Evolutionary conservation across 2,888 invertebrate genomes (phyloP).

Genomic region (Acronicta psi): DNA sequence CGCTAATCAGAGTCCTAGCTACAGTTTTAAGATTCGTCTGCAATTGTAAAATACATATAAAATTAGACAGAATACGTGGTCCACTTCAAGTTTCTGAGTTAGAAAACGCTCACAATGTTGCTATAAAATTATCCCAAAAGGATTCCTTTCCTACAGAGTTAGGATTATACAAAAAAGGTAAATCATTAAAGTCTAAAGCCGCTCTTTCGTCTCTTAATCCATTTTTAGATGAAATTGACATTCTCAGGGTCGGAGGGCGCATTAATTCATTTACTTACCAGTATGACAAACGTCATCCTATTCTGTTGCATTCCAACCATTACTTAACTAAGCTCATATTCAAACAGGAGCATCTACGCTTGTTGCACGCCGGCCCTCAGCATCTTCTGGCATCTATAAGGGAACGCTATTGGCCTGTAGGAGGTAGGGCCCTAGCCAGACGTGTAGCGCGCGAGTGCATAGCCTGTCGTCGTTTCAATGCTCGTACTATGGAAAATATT

Average conservation of each 20-base stretch:
- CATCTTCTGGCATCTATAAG: slow-evolving; percentile 5
- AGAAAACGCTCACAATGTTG: slow-evolving; percentile 4
- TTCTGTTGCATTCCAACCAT: background rate
- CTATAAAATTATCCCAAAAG: slow-evolving; percentile 2
- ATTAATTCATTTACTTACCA: slow-evolving; percentile 2
- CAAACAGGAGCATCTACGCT: background rate
- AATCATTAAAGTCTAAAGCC: slow-evolving; percentile 13
- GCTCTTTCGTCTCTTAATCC: slow-evolving; percentile 3
- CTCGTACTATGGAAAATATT: background rate
- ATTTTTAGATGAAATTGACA: slow-evolving; percentile 6
- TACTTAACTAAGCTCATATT: slow-evolving; percentile 2
- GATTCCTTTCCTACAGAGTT: slow-evolving; percentile 10
- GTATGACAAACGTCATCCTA: slow-evolving; percentile 6
- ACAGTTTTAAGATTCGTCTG: slow-evolving; percentile 2
- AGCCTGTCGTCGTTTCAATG: slow-evolving; percentile 2
- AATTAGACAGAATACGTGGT: background rate
- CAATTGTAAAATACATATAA: slow-evolving; percentile 2
- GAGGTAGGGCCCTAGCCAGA: slow-evolving; percentile 4
- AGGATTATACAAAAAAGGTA: slow-evolving; percentile 5
- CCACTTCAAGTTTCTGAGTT: slow-evolving; percentile 9
- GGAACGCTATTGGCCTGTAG: slow-evolving; percentile 11
- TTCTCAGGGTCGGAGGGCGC: slow-evolving; percentile 5
- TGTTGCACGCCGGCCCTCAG: slow-evolving; percentile 12
- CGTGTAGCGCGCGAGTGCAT: slow-evolving; percentile 6
- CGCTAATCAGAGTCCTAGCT: background rate